A percentile compares a stretch with the other conserved stretches of the same genome.
Evolutionary conservation across 2,113 vertebrate species (phyloP).

Genomic region (Percopsis transmontana): DNA sequence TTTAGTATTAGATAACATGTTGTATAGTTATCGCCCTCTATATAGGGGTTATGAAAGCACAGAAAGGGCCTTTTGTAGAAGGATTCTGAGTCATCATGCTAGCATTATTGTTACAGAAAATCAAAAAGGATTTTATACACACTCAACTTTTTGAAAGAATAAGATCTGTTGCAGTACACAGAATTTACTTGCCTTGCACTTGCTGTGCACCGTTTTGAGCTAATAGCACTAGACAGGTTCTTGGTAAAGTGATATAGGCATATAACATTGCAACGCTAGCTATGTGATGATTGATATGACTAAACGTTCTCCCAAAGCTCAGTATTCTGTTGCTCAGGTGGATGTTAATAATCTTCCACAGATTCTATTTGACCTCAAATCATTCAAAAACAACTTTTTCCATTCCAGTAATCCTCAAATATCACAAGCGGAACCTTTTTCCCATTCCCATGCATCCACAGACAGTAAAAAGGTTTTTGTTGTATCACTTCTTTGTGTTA

Average conservation of each 20-base stretch:
- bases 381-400: no score
- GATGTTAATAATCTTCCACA: no score
- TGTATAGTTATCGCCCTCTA: conserved; percentile 20
- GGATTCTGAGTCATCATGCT: conserved; percentile 11
- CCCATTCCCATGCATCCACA: no score
- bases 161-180: background rate
- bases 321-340: background rate
- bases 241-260: background rate
- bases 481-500: no score
- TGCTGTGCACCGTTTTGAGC: background rate
- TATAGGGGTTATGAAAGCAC: conserved; percentile 23
- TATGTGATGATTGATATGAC: background rate
- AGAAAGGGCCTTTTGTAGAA: conserved; percentile 15
- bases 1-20: background rate
- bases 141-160: background rate
- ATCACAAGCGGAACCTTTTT: no score
- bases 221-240: conserved; percentile 23
- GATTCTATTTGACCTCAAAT: no score
- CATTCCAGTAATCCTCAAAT: no score
- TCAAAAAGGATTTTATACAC: background rate
- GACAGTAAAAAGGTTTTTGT: no score
- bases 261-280: background rate
- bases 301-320: background rate
- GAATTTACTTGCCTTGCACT: background rate
- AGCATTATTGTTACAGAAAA: conserved; percentile 4